Evolutionary conservation across 2,113 vertebrate species (phyloP).

Genomic region (Motacilla alba): DNA sequence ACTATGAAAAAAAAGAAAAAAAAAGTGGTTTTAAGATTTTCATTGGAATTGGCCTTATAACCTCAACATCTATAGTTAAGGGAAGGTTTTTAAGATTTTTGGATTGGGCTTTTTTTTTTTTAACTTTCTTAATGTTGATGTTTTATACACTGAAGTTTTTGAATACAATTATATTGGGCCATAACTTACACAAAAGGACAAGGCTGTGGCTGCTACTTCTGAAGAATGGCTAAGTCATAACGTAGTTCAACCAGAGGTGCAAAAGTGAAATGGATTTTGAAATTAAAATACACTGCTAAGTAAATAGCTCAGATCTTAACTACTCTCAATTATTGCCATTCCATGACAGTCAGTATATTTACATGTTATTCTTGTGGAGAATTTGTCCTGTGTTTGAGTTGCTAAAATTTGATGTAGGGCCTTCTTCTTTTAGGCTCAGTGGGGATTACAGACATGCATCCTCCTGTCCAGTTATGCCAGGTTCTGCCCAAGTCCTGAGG

Average conservation of each 20-base stretch:
- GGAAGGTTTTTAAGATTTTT: neutral
- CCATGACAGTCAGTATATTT: neutral
- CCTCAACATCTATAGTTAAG: neutral
- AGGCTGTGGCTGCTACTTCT: neutral
- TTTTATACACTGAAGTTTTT: neutral
- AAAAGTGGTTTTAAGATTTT: neutral
- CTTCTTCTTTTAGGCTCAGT: neutral
- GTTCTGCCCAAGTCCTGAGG: neutral
- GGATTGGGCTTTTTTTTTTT: neutral
- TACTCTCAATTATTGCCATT: neutral
- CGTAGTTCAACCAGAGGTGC: neutral
- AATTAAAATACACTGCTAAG: neutral
- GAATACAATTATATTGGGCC: neutral
- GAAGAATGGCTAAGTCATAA: neutral
- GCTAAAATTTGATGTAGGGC: neutral
- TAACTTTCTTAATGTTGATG: neutral
- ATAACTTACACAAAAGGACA: neutral
- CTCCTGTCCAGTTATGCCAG: neutral
- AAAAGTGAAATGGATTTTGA: neutral
- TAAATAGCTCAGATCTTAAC: neutral
- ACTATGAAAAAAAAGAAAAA: neutral
- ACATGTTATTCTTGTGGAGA: neutral
- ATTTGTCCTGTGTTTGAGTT: neutral
- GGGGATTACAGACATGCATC: neutral
- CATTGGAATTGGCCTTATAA: neutral